phyloP scores from a whole-genome alignment of 2,888 invertebrate species.

The Ennomos erosarius region DNA sequence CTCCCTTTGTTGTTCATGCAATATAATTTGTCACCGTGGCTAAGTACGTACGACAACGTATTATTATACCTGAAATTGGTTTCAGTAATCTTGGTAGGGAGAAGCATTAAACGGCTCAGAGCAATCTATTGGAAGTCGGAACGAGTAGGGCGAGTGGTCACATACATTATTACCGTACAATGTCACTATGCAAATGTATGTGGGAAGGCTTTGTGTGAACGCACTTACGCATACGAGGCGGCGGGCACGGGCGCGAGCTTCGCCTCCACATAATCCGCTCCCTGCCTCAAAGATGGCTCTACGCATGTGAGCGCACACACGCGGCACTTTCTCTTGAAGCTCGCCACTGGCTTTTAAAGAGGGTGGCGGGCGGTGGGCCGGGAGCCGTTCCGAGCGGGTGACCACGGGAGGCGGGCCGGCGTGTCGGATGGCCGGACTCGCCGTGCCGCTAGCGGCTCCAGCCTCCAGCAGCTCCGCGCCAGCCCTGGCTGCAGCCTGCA shows the following conservation, averaged over 20 bases:
- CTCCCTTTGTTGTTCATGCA: no score
- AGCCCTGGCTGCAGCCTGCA: conserved; percentile 16
- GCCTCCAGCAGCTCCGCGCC: conserved; percentile 35
- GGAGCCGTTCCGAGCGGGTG: conserved; percentile 83
- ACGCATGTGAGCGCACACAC: conserved; percentile 83
- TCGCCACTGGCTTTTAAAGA: conserved; percentile 86
- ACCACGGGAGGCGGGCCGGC: conserved; percentile 80
- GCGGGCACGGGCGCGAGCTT: conserved; percentile 52
- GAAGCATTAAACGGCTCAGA: conserved; percentile 27
- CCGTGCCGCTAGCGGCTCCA: conserved; percentile 56
- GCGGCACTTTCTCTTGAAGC: conserved; percentile 87
- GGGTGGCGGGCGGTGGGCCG: conserved; percentile 71
- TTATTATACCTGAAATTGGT: conserved; percentile 16
- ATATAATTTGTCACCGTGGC: no score
- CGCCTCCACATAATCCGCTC: conserved; percentile 80
- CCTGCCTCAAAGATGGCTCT: conserved; percentile 78
- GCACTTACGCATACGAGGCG: conserved; percentile 82
- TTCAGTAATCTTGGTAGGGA: conserved; percentile 19
- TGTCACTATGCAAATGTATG: conserved; percentile 85
- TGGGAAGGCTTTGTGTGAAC: conserved; percentile 82
- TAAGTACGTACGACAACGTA: background rate
- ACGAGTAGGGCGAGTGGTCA: conserved; percentile 78
- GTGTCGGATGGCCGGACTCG: conserved; percentile 59
- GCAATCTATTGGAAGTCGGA: conserved; percentile 75
- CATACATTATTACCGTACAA: conserved; percentile 84